Base-by-base conservation (phyloP, 2,888 invertebrate genomes). In the Acleris cristana region DNA sequence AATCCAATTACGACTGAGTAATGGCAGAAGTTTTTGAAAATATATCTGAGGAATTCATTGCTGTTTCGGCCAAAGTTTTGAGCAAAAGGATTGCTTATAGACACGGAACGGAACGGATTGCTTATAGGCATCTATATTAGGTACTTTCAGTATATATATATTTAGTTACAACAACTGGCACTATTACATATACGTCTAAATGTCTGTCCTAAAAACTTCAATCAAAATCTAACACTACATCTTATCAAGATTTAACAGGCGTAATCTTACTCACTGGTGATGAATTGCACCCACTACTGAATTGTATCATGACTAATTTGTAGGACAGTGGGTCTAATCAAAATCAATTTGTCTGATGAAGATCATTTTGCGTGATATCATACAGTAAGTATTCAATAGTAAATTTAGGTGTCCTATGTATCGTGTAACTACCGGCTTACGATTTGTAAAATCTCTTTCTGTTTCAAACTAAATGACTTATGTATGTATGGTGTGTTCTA, bases 301-400 rank as follows among this genome's bases (percentile, higher is more conserved):
- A 67, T 72, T 64, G 70, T 70, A 52, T 55, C 69, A 63, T 62
- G 65, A 77, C 74, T 77, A 80, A 80, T 84, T 85, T 83, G 81
- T 84, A 79, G 83, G 80, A 76, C 82, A 79, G 79, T 78, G 76
- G 81, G 76, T 74, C 72, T 78, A 74, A 87, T 87, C 82, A 84
- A 79, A 81, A 83, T 78, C 82, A 85, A 87, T 86, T 86, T 81
- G 74, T 71, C 72, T 72, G 72, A 72, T 73, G 67, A 73, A 71
- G 69, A 79, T 67, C 74, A 79, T 78, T 77, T 76, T 53, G 74
- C 73, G 76, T 78, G 76, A 80, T 79, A 79, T 80, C 80, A 79
- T 72, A 23, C 30, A 18, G n/a, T 56, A 48, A 61, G 44, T 21
- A 56, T 56, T 65, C 34, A 48, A 34, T 26, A 30, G 45, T 21